These are phyloP conservation scores for Neoitamus cyanurus DNA, from an alignment of 2,888 invertebrate species.

Conservation along the genomic window DNA sequence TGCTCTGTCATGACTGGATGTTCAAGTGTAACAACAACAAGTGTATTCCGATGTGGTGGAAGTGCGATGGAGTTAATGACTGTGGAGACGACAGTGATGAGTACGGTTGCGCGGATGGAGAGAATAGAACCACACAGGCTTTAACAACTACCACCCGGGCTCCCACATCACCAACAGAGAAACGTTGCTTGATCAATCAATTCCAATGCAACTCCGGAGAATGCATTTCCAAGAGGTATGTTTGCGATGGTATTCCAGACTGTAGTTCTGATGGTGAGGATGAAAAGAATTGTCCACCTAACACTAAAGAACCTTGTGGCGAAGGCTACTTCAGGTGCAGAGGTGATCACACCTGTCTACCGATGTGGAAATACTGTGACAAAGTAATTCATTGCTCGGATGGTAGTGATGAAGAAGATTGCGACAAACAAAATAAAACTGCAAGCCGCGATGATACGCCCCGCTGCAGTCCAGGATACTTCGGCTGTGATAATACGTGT, in stretches of 20 bases:
- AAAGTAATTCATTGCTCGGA: slow-evolving; percentile 69
- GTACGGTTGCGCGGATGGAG: slow-evolving; percentile 68
- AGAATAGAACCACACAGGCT: slow-evolving; percentile 37
- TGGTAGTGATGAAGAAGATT: slow-evolving; percentile 69
- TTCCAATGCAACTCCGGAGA: slow-evolving; percentile 62
- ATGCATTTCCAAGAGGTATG: slow-evolving; percentile 70
- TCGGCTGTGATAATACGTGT: slow-evolving; percentile 73
- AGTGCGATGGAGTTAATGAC: slow-evolving; percentile 81
- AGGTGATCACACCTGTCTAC: slow-evolving; percentile 73
- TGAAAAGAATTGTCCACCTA: slow-evolving; percentile 68
- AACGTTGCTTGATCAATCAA: slow-evolving; percentile 63
- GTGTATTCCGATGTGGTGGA: slow-evolving; percentile 84
- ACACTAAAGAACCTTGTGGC: slow-evolving; percentile 61
- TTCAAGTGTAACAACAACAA: slow-evolving; percentile 77
- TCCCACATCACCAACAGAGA: slow-evolving; percentile 54
- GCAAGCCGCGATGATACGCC: slow-evolving; percentile 4
- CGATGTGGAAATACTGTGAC: slow-evolving; percentile 68
- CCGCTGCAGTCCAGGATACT: slow-evolving; percentile 64
- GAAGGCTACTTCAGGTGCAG: slow-evolving; percentile 71
- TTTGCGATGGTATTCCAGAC: slow-evolving; percentile 70
- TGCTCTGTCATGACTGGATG: slow-evolving; percentile 80
- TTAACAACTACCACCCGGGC: slow-evolving; percentile 57
- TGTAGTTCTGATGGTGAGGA: slow-evolving; percentile 73
- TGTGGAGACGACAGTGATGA: slow-evolving; percentile 83
- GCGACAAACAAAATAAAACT: slow-evolving; percentile 56